A percentile compares a stretch with the other conserved stretches of the same genome.
Evolutionary conservation across 2,888 invertebrate species (phyloP).

Genomic region (Latheticus oryzae): DNA sequence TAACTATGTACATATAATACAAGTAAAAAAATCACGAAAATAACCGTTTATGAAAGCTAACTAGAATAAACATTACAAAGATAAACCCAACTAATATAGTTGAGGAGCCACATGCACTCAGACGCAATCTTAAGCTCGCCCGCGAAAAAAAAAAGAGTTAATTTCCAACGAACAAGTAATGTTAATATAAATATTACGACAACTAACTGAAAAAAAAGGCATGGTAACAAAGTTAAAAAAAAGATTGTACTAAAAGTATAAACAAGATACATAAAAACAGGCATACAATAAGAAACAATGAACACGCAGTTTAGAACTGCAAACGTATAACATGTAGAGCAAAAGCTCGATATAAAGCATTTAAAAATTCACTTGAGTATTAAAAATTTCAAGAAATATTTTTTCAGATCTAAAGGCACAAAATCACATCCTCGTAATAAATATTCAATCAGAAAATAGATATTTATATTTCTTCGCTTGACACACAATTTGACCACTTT

Average conservation of each 20-base stretch:
- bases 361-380: conserved; percentile 51
- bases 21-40: conserved; percentile 61
- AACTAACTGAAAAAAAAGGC: conserved; percentile 52
- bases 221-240: conserved; percentile 64
- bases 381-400: conserved; percentile 46
- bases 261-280: conserved; percentile 50
- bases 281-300: conserved; percentile 47
- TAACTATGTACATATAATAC: conserved; percentile 63
- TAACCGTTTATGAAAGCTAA: conserved; percentile 51
- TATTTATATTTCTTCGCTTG: conserved; percentile 23
- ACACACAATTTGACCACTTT: conserved; percentile 38
- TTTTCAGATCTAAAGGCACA: conserved; percentile 63
- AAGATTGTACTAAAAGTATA: conserved; percentile 59
- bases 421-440: conserved; percentile 56
- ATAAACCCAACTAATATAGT: conserved; percentile 60
- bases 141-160: conserved; percentile 35
- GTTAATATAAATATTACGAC: conserved; percentile 46
- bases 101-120: conserved; percentile 45
- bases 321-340: conserved; percentile 39
- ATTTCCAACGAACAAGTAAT: conserved; percentile 43
- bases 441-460: conserved; percentile 42
- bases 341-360: conserved; percentile 45
- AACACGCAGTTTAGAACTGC: conserved; percentile 52
- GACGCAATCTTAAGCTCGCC: conserved; percentile 30
- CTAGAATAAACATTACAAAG: conserved; percentile 53